A percentile compares a stretch with the other conserved stretches of the same genome.
Conservation (phyloP, 2,113 vertebrate species). For the Pseudopodoces humilis region DNA sequence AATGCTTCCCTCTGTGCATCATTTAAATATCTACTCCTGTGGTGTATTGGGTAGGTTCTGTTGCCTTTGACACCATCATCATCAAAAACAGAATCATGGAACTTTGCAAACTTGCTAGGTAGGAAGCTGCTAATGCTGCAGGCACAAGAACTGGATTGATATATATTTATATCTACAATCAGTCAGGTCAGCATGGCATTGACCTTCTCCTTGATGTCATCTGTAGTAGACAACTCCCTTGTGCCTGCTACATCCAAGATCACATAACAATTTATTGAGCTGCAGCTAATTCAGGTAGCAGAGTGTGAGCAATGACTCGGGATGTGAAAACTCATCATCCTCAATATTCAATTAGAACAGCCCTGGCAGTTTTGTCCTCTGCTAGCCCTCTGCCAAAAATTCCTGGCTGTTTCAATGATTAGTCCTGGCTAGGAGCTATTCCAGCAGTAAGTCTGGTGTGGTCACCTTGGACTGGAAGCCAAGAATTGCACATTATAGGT, state of each 20-base stretch:
- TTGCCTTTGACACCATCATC: neutral
- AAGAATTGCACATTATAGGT: neutral
- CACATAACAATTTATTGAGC: neutral
- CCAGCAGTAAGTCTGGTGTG: neutral
- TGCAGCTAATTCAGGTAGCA: neutral
- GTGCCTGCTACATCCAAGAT: neutral
- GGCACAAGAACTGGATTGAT: neutral
- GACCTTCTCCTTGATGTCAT: neutral
- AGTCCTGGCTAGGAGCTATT: neutral
- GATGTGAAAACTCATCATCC: neutral
- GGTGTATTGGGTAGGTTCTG: neutral
- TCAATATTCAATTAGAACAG: neutral
- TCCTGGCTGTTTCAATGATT: neutral
- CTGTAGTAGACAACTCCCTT: neutral
- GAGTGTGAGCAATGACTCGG: neutral
- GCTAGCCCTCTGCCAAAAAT: neutral
- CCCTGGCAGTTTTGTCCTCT: neutral
- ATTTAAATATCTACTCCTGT: accelerated
- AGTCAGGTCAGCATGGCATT: neutral
- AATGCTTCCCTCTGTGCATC: neutral
- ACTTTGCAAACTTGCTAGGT: neutral
- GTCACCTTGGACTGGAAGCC: neutral
- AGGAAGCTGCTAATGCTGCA: neutral
- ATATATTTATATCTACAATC: neutral
- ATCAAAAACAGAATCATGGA: neutral